Evolutionary conservation across 2,113 vertebrate species (phyloP), one percentile per base, ranked within the genome.

Genomic region (Hippocampus abdominalis): DNA sequence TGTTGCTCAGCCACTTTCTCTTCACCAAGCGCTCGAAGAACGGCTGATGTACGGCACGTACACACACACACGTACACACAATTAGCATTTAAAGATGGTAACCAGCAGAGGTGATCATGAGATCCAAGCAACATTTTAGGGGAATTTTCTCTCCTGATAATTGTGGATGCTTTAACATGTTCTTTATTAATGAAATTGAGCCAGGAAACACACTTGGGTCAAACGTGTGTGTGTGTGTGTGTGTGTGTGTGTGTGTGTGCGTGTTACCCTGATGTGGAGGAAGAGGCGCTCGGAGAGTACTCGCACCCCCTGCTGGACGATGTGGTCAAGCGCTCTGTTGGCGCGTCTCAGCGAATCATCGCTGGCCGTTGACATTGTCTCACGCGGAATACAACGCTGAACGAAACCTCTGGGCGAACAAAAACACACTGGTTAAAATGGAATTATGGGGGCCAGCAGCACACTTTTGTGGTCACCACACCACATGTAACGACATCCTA

Each of bases 11-110:
- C 96, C 95, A 98, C 78, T 94, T 95, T 72, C 92, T 88, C 81
- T 94, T 94, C 89, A 96, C 94, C 83, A 98, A 89, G 7, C 94
- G 95, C 66, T 90, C 90, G 20, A 95, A 96, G 75, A 92, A 87
- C 0, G 93, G 94, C 94, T 96, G 82, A 18, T 4, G 46, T 25
- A 61, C 0, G 7, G 18, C 46, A 49, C 16, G 15, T 15, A 48
- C 16, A 48, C 12, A 71, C 12, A 71, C 23, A 54, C 5, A 65
- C 23, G 15, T 23, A 66, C 40, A 66, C 64, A 20, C 44, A 46
- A 42, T 40, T 21, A 63, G 12, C 25, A 48, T 48, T 48, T 16
- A 48, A 48, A 48, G 15, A 48, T 48, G 46, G 46, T 18, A 1
- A 18, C 4, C 5, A 48, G 1, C 16, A 1, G 15, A 15, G 48